phyloP scores from a whole-genome alignment of 2,888 invertebrate species.

The Heliconius ethilla region DNA sequence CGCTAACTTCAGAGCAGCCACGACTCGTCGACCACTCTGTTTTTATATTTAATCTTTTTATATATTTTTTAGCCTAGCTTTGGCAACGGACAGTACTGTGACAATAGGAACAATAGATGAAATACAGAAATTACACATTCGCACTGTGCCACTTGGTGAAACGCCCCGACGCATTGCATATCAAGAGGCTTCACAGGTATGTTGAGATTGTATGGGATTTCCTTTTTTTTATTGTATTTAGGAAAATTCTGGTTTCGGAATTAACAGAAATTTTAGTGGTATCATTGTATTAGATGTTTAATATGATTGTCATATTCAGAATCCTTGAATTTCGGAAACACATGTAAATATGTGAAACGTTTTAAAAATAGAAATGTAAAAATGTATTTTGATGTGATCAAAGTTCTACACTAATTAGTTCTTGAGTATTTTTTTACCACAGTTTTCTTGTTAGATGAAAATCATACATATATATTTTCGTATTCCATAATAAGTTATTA shows the following conservation, averaged over 20 bases:
- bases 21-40: not conserved
- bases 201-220: not conserved
- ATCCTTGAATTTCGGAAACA: too few species aligned
- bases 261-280: too few species aligned
- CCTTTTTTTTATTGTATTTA: not conserved
- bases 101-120: slow-evolving; percentile 99
- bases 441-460: too few species aligned
- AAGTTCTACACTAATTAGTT: too few species aligned
- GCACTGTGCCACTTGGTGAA: slow-evolving; percentile 97
- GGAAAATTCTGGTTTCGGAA: not conserved
- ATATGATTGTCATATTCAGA: too few species aligned
- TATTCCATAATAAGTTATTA: too few species aligned
- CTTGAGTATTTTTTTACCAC: too few species aligned
- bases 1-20: too few species aligned
- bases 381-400: too few species aligned
- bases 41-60: not conserved
- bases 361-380: too few species aligned
- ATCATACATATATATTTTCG: too few species aligned
- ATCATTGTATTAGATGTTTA: not conserved
- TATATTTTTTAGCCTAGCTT: slow-evolving; percentile 84
- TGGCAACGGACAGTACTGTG: slow-evolving; percentile 93
- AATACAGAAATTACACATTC: slow-evolving; percentile 98
- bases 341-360: too few species aligned
- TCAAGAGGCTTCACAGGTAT: slow-evolving; percentile 92
- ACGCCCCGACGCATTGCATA: slow-evolving; percentile 97